Evolutionary conservation across 2,113 vertebrate genomes (phyloP).

Genomic region (Platichthys flesus): DNA sequence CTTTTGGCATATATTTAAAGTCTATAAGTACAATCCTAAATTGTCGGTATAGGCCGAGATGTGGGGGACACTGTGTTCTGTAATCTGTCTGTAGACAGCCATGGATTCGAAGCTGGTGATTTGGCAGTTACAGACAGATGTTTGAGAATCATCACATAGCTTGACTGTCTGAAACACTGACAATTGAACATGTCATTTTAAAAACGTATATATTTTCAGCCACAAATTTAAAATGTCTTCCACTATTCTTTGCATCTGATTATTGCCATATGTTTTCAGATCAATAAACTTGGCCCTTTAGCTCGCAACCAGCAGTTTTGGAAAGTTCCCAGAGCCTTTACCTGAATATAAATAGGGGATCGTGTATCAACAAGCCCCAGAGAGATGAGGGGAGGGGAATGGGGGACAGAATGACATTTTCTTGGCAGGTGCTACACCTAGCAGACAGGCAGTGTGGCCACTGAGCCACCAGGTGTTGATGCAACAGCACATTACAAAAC

Average conservation of each 20-base stretch:
- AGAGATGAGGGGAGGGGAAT: background rate
- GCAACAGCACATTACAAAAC: constrained; percentile 18
- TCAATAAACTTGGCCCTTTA: constrained; percentile 8
- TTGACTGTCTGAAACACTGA: background rate
- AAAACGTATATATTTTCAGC: background rate
- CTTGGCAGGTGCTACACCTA: constrained; percentile 43
- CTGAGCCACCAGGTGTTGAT: constrained; percentile 15
- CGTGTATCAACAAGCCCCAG: constrained; percentile 73
- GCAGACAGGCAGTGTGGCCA: constrained; percentile 18
- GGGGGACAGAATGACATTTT: constrained; percentile 30
- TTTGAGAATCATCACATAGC: too few species aligned
- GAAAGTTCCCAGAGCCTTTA: constrained; percentile 24
- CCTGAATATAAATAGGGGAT: constrained; percentile 59
- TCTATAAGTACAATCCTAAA: constrained; percentile 34
- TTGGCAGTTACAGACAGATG: constrained; percentile 26
- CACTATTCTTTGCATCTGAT: constrained; percentile 1
- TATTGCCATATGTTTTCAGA: constrained; percentile 4
- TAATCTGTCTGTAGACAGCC: constrained; percentile 30
- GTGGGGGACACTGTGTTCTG: constrained; percentile 4
- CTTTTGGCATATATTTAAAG: constrained; percentile 21
- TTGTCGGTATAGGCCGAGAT: constrained; percentile 12
- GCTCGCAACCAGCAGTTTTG: constrained; percentile 7
- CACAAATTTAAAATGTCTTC: background rate
- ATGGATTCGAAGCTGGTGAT: constrained; percentile 35
- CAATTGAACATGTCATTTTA: background rate